Evolutionary conservation across 2,797 vertebrate species (phyloP).

Genomic region (Sebastolobus altivelis): DNA sequence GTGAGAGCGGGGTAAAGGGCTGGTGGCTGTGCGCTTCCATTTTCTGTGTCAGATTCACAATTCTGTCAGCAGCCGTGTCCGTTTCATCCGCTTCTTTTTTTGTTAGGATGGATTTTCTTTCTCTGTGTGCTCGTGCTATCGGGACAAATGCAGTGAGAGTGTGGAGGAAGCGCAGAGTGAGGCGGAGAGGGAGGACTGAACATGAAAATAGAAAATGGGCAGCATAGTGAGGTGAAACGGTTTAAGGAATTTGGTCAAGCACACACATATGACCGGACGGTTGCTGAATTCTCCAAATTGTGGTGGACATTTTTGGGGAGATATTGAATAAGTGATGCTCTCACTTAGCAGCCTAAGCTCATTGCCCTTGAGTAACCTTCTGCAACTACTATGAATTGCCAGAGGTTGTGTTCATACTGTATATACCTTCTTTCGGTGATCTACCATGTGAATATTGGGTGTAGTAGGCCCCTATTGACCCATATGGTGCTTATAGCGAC

Average conservation of each 20-base stretch:
- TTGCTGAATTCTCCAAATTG: constrained; percentile 29
- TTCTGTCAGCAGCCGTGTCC: constrained; percentile 78
- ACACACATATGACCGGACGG: constrained; percentile 5
- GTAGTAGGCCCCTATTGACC: too few relatives aligned
- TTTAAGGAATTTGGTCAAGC: constrained; percentile 24
- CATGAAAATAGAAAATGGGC: constrained; percentile 38
- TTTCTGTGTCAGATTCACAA: constrained; percentile 71
- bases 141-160: constrained; percentile 46
- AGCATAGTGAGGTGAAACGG: constrained; percentile 27
- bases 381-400: constrained; percentile 11
- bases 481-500: too few relatives aligned
- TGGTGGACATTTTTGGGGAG: constrained; percentile 19
- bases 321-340: constrained; percentile 27
- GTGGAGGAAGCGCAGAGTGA: constrained; percentile 32
- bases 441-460: too few relatives aligned
- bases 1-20: constrained; percentile 38
- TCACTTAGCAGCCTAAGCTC: constrained; percentile 6
- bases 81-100: constrained; percentile 64
- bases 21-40: constrained; percentile 44
- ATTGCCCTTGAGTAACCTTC: constrained; percentile 34
- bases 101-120: constrained; percentile 70
- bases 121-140: constrained; percentile 38
- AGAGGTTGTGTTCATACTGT: too few relatives aligned
- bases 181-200: constrained; percentile 11
- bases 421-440: too few relatives aligned